Percentiles rank a stretch among this genome's conserved stretches.
Conservation (phyloP, 2,113 vertebrate genomes). For the Geococcyx californianus region DNA sequence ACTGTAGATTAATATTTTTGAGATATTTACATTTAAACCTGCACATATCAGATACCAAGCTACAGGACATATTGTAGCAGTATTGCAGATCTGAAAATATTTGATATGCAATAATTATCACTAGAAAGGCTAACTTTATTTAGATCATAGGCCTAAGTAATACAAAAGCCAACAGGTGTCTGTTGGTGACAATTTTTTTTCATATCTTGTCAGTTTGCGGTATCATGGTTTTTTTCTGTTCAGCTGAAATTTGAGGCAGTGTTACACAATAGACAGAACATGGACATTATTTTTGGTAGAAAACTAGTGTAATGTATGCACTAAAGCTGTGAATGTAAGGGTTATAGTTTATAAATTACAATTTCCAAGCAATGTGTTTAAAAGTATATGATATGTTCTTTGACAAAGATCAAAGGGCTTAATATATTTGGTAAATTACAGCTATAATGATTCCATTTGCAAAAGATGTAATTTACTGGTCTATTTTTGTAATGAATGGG, state of each 20-base stretch:
- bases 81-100: not conserved
- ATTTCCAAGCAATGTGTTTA: slow-evolving; percentile 64
- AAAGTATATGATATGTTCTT: slow-evolving; percentile 71
- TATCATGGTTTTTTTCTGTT: not conserved
- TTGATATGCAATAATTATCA: not conserved
- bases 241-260: not conserved
- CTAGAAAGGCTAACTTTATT: not conserved
- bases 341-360: slow-evolving; percentile 68
- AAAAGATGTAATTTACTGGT: slow-evolving; percentile 76
- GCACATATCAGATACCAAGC: not conserved
- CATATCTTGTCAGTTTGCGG: slow-evolving; percentile 9
- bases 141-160: not conserved
- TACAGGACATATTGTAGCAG: not conserved
- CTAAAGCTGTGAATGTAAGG: slow-evolving; percentile 45
- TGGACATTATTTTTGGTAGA: slow-evolving; percentile 23
- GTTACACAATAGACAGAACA: slow-evolving; percentile 11
- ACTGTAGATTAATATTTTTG: not conserved
- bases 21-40: not conserved
- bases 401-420: slow-evolving; percentile 73
- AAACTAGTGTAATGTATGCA: slow-evolving; percentile 45
- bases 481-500: slow-evolving; percentile 77
- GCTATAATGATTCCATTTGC: slow-evolving; percentile 76
- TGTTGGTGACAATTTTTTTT: slow-evolving; percentile 27
- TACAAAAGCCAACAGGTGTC: not conserved
- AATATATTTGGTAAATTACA: slow-evolving; percentile 79